Conservation (phyloP, 2,113 vertebrate genomes). For the Narcine bancroftii region DNA sequence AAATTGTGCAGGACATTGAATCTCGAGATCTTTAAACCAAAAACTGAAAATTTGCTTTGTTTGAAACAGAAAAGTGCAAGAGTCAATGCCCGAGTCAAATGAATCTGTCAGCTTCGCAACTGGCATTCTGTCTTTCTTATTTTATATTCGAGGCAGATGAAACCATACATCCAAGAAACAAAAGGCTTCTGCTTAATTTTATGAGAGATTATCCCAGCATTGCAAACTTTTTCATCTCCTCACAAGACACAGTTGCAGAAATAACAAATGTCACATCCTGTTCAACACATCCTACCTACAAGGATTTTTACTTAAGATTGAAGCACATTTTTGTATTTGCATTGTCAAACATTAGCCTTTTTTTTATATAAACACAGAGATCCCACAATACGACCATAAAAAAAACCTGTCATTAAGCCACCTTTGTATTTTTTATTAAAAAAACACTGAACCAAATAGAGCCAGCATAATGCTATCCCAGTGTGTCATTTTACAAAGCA, state of each 20-base stretch:
- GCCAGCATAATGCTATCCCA: too few species aligned
- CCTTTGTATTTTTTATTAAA: too few species aligned
- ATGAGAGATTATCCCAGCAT: not conserved
- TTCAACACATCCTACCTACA: too few species aligned
- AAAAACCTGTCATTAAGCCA: too few species aligned
- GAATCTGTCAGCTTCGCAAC: not conserved
- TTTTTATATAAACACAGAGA: too few species aligned
- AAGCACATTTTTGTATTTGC: not conserved
- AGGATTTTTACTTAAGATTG: not conserved
- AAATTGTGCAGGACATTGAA: not conserved
- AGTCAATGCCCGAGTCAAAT: not conserved
- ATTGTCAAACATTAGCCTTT: too few species aligned
- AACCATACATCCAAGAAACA: not conserved
- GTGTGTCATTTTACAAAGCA: too few species aligned
- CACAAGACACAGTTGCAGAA: not conserved
- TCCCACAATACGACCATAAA: too few species aligned
- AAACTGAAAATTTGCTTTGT: not conserved
- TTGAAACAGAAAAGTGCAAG: not conserved
- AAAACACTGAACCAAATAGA: too few species aligned
- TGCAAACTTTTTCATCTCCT: not conserved
- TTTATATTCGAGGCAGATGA: not conserved
- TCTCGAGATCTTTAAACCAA: not conserved
- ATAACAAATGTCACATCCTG: not conserved
- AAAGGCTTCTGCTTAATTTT: not conserved
- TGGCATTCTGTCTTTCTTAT: not conserved